A percentile compares a stretch with the other conserved stretches of the same genome.
Evolutionary conservation across 1,140 invertebrate species (phyloP).

Genomic region (Akabosia matsudoensis): DNA sequence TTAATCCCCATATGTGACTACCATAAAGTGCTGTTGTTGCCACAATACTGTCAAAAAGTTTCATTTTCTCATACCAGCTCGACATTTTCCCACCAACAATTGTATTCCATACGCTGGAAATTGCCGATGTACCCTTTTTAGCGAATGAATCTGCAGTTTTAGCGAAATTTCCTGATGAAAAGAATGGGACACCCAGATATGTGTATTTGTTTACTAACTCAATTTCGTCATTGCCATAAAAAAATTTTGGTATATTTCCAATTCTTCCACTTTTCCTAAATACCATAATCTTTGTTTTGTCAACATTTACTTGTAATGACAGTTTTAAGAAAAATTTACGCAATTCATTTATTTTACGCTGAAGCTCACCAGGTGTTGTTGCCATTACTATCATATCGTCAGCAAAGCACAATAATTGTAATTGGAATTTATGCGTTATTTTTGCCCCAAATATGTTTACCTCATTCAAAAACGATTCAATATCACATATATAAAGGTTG

Average conservation of each 20-base stretch:
- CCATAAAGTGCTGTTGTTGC: background rate
- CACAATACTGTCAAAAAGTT: background rate
- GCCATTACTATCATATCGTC: constrained; percentile 33
- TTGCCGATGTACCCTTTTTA: background rate
- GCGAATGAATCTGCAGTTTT: background rate
- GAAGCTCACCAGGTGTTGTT: background rate
- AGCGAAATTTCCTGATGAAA: background rate
- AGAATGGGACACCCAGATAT: constrained; percentile 15
- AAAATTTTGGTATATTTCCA: background rate
- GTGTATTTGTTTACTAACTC: background rate
- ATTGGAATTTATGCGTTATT: background rate
- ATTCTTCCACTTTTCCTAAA: constrained; percentile 38
- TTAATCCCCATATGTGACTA: constrained; percentile 15
- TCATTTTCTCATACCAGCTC: background rate
- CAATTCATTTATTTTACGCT: constrained; percentile 24
- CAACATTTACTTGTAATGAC: constrained; percentile 36
- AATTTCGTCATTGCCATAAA: background rate
- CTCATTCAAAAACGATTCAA: constrained; percentile 31
- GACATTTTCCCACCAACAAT: background rate
- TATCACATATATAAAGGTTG: constrained; percentile 42
- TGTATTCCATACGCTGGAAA: background rate
- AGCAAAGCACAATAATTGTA: constrained; percentile 29
- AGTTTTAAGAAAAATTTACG: constrained; percentile 32
- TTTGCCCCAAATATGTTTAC: constrained; percentile 28
- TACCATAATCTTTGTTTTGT: constrained; percentile 41